Evolutionary conservation across 1,140 invertebrate species (phyloP).

Genomic region (Drosophila sp.): DNA sequence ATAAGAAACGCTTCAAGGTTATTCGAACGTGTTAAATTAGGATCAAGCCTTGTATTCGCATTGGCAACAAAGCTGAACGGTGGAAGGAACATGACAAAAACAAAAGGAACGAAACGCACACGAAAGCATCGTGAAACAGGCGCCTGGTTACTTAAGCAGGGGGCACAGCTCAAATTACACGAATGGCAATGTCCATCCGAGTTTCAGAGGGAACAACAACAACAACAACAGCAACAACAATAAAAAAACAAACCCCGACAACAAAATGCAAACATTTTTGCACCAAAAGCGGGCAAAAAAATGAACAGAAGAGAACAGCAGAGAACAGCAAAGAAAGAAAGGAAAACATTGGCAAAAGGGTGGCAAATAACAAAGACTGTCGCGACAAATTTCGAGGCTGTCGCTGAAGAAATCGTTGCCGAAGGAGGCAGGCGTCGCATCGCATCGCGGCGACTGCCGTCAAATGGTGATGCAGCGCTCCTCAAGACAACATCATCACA

Average conservation of each 20-base stretch:
- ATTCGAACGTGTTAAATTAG: conserved; percentile 83
- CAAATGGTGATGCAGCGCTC: conserved; percentile 12
- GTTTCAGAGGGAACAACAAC: conserved; percentile 25
- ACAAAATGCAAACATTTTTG: conserved; percentile 62
- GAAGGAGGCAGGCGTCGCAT: too few species aligned
- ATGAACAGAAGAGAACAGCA: not conserved
- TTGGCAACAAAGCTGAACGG: conserved; percentile 62
- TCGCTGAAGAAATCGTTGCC: not conserved
- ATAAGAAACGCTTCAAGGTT: conserved; percentile 82
- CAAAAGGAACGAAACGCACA: conserved; percentile 73
- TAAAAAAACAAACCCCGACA: conserved; percentile 35
- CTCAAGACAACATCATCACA: conserved; percentile 29
- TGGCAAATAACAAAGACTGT: conserved; percentile 61
- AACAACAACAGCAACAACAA: conserved; percentile 22
- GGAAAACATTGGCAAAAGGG: conserved; percentile 50
- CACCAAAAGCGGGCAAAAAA: conserved; percentile 62
- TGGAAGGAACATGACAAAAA: conserved; percentile 76
- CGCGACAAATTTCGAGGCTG: conserved; percentile 62
- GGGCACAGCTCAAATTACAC: conserved; percentile 74
- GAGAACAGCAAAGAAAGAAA: conserved; percentile 19
- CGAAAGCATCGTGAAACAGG: conserved; percentile 61
- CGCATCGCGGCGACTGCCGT: conserved; percentile 30
- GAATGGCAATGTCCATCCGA: conserved; percentile 62
- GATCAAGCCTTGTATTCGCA: conserved; percentile 67
- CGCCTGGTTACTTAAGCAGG: conserved; percentile 64